Conservation (phyloP, 2,113 vertebrate genomes). For the Mirza zaza region DNA sequence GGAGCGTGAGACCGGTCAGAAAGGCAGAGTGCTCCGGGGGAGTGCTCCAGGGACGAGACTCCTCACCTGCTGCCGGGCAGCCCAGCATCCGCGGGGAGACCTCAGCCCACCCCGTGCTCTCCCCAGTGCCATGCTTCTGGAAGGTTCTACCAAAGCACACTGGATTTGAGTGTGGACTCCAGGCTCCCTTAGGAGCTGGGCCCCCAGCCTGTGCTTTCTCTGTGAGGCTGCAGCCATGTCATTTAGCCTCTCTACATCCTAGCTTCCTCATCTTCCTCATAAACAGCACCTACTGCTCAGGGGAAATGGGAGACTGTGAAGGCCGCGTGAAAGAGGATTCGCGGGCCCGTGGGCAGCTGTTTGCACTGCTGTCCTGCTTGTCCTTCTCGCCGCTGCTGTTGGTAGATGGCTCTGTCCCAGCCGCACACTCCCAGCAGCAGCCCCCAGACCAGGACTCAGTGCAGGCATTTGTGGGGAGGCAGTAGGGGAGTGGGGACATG, state of each 20-base stretch:
- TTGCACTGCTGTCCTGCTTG: neutral
- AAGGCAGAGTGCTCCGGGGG: neutral
- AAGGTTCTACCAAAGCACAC: neutral
- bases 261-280: neutral
- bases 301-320: neutral
- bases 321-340: fast-evolving
- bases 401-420: fast-evolving
- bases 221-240: neutral
- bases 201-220: neutral
- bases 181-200: neutral
- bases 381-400: neutral
- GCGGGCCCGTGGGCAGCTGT: fast-evolving
- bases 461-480: too few species aligned
- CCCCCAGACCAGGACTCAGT: neutral
- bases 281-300: neutral
- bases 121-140: neutral
- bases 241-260: neutral
- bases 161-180: neutral
- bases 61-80: neutral
- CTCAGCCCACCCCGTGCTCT: fast-evolving
- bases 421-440: neutral
- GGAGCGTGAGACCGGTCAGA: neutral
- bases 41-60: neutral
- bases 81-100: neutral
- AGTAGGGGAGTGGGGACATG: fast-evolving